These are phyloP conservation scores for Sphecodes monilicornis DNA, from an alignment of 2,888 invertebrate genomes.

Conservation along the genomic window DNA sequence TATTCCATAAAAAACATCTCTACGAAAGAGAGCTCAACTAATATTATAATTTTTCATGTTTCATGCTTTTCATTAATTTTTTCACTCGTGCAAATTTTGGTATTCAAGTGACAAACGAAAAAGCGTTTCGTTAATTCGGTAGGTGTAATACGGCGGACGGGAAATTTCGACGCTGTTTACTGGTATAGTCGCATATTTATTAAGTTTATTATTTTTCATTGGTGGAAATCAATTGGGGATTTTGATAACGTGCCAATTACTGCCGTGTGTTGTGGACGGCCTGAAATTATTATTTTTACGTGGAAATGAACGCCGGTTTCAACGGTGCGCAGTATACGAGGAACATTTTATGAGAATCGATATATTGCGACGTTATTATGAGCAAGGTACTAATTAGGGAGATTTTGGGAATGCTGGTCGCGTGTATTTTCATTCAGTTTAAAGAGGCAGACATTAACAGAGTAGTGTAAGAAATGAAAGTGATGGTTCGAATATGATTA, in stretches of 20 bases:
- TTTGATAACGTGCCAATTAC: constrained; percentile 34
- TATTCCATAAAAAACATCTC: too few relatives aligned
- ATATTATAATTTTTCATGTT: not conserved
- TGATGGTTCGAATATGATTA: not conserved
- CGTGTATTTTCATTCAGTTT: not conserved
- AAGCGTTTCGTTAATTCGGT: not conserved
- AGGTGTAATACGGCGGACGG: not conserved
- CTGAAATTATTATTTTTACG: constrained; percentile 29
- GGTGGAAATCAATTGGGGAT: not conserved
- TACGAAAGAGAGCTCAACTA: not conserved
- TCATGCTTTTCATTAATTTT: not conserved
- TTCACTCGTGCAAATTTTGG: not conserved
- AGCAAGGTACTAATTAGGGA: constrained; percentile 21
- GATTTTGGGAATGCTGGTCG: not conserved
- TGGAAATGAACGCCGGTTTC: constrained; percentile 15
- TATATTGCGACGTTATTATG: not conserved
- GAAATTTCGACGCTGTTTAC: not conserved
- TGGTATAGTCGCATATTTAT: not conserved
- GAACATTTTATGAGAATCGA: not conserved
- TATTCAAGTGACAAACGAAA: not conserved
- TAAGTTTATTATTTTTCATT: constrained; percentile 31
- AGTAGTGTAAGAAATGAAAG: not conserved
- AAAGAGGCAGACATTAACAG: not conserved
- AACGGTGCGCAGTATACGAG: not conserved
- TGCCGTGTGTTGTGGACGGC: not conserved